These are phyloP conservation scores for Epinotia nisella DNA, from an alignment of 2,888 invertebrate genomes.

Conservation along the genomic window DNA sequence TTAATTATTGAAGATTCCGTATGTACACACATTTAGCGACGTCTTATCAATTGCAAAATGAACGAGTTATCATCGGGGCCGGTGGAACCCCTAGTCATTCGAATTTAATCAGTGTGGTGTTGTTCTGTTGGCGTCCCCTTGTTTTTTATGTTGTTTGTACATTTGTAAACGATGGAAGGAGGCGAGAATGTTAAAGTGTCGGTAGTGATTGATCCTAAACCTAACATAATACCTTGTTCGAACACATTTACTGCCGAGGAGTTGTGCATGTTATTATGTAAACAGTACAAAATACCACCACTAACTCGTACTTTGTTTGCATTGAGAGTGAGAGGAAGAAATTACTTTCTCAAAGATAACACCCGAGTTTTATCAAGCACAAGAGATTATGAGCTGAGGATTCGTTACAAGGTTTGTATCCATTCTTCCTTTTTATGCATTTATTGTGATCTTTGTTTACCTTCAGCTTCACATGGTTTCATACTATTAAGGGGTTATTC, in stretches of 20 bases:
- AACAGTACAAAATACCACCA: slow-evolving; percentile 89
- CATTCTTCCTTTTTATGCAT: neutral
- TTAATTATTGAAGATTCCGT: slow-evolving; percentile 37
- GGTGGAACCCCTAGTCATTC: slow-evolving; percentile 15
- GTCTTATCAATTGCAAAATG: slow-evolving; percentile 37
- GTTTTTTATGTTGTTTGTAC: slow-evolving; percentile 71
- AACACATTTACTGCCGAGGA: slow-evolving; percentile 86
- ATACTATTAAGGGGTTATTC: neutral
- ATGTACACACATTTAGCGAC: slow-evolving; percentile 32
- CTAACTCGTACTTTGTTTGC: slow-evolving; percentile 91
- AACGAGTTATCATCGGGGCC: slow-evolving; percentile 25
- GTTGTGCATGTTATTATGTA: slow-evolving; percentile 88
- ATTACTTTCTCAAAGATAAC: slow-evolving; percentile 89
- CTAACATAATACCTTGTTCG: slow-evolving; percentile 75
- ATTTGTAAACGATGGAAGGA: slow-evolving; percentile 71
- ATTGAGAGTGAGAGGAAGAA: slow-evolving; percentile 86
- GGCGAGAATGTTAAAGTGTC: slow-evolving; percentile 76
- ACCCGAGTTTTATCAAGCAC: slow-evolving; percentile 74
- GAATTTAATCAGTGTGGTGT: slow-evolving; percentile 49
- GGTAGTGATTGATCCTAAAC: slow-evolving; percentile 71
- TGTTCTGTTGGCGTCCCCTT: slow-evolving; percentile 70
- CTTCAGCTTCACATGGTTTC: neutral
- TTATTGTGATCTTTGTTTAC: neutral
- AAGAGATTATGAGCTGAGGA: slow-evolving; percentile 89
- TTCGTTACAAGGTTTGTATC: slow-evolving; percentile 89